Evolutionary conservation across 2,888 invertebrate genomes (phyloP).

Genomic region (Zygothrica quintamaculata): DNA sequence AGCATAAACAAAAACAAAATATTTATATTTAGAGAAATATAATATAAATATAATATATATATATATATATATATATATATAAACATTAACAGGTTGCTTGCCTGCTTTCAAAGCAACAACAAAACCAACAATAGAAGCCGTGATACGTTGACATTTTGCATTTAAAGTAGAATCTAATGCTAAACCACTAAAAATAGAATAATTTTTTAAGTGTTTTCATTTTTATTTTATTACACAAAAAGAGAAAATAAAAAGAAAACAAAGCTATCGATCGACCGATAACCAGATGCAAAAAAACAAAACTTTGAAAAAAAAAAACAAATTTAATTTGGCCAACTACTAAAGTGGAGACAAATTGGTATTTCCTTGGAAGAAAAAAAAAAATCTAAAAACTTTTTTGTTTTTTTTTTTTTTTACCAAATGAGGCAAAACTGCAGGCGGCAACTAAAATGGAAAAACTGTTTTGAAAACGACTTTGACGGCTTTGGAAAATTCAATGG

Average conservation of each 20-base stretch:
- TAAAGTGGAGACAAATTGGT: slow-evolving; percentile 39
- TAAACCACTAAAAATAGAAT: background rate
- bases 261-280: slow-evolving; percentile 22
- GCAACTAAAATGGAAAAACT: slow-evolving; percentile 43
- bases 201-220: too few species aligned
- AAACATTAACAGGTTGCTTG: slow-evolving; percentile 41
- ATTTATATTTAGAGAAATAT: slow-evolving; percentile 1
- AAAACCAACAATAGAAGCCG: slow-evolving; percentile 21
- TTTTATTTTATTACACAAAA: too few species aligned
- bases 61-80: slow-evolving; percentile 10
- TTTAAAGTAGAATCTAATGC: slow-evolving; percentile 26
- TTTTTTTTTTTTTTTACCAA: slow-evolving; percentile 15
- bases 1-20: slow-evolving; percentile 46
- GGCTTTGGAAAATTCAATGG: slow-evolving; percentile 61
- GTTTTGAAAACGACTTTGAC: slow-evolving; percentile 34
- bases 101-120: background rate
- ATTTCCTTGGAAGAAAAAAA: slow-evolving; percentile 37
- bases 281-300: slow-evolving; percentile 18
- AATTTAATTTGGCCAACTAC: background rate
- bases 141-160: slow-evolving; percentile 2
- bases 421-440: slow-evolving; percentile 37
- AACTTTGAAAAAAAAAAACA: slow-evolving; percentile 1
- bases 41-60: slow-evolving; percentile 3
- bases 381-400: slow-evolving; percentile 23
- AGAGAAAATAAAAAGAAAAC: too few species aligned